phyloP scores from a whole-genome alignment of 2,113 vertebrate genomes.

The Phasianus colchicus region DNA sequence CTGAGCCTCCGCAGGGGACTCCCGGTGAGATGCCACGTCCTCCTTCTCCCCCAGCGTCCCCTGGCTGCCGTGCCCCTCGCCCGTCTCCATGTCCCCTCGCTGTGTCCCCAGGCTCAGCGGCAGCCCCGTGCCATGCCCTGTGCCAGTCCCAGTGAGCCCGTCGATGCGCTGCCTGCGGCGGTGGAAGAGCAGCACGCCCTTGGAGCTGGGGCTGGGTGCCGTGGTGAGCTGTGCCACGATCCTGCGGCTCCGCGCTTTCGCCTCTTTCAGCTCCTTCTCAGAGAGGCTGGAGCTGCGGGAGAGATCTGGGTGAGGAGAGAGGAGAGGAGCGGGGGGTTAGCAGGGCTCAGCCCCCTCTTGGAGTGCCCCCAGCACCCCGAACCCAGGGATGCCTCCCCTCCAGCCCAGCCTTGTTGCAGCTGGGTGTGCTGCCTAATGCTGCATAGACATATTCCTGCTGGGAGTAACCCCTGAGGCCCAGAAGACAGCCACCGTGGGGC shows the following conservation, averaged over 20 bases:
- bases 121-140: background rate
- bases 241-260: constrained; percentile 87
- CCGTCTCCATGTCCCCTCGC: constrained; percentile 79
- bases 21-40: constrained; percentile 19
- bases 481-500: background rate
- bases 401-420: background rate
- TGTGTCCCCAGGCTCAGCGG: background rate
- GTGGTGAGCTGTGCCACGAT: constrained; percentile 92
- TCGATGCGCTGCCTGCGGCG: constrained; percentile 90
- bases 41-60: constrained; percentile 6
- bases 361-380: background rate
- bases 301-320: constrained; percentile 77
- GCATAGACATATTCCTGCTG: background rate
- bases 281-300: constrained; percentile 88
- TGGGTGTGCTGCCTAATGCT: background rate
- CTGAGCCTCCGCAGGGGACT: background rate
- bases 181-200: constrained; percentile 94
- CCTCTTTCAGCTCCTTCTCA: constrained; percentile 93
- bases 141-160: constrained; percentile 77
- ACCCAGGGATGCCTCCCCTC: background rate
- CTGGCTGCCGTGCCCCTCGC: background rate
- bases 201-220: constrained; percentile 87
- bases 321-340: background rate
- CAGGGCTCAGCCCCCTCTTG: background rate
- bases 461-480: background rate